Evolutionary conservation across 2,797 vertebrate species (phyloP), one percentile per base, ranked within the genome.

Genomic region (Megaceryle alcyon): DNA sequence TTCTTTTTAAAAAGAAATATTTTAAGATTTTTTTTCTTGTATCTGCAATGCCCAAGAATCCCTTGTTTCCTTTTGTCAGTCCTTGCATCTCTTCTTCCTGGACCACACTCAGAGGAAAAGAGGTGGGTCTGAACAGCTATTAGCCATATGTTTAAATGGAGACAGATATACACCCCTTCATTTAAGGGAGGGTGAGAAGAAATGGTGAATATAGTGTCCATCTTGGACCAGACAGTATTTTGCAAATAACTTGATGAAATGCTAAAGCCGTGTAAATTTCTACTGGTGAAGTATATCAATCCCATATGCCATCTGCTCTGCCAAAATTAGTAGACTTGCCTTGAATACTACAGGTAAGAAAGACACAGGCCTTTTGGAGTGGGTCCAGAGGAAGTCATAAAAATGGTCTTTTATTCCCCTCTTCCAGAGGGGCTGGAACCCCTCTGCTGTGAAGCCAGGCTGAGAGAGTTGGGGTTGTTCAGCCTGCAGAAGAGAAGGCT

Each of bases 211-310:
- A 41, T 8, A 4, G 2, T 18, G 29, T 17, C 10, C 12, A 26
- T 31, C 44, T 53, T 8, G 4, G 35, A 39, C 28, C 23, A 76
- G 37, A 14, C 37, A 31, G 12, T 33, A 16, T 64, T 39, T 77
- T 71, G 11, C 15, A n/a, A 28, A 43, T 48, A 61, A 37, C 33
- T n/a, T 49, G 6, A 46, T 44, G 54, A 44, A 69, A 48, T 6
- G 3, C 14, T 75, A 16, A 79, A 57, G 25, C 54, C 0, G 0
- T 63, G 35, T 1, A 2, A 29, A 21, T 44, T 7, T 51, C 43
- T 49, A 4, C 15, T 73, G 64, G 21, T 49, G 56, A 48, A 37
- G 5, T 54, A 2, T 43, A 18, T 54, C 39, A 35, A 25, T n/a
- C 14, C 37, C 6, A 1, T 35, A 6, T 26, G 10, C 3, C 19